phyloP scores from a whole-genome alignment of 2,888 invertebrate species.

The Oligia strigilis region DNA sequence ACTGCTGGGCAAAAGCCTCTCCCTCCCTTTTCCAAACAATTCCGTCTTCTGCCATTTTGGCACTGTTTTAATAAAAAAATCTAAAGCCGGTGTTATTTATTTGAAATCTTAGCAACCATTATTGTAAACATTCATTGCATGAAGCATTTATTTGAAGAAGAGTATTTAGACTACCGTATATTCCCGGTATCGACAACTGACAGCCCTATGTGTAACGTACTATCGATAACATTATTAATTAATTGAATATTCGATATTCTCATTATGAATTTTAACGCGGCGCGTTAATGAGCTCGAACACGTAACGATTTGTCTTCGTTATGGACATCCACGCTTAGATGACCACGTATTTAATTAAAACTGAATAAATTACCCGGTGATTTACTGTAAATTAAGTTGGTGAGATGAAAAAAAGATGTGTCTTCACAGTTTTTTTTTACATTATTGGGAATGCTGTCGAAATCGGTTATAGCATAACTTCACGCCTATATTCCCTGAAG shows the following conservation, averaged over 20 bases:
- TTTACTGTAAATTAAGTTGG: conserved; percentile 79
- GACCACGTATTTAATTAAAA: conserved; percentile 79
- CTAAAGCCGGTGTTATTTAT: background rate
- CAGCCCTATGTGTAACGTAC: conserved; percentile 64
- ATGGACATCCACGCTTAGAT: conserved; percentile 77
- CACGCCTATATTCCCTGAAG: background rate
- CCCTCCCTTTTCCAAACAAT: background rate
- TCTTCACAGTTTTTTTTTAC: conserved; percentile 45
- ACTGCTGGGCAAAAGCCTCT: background rate
- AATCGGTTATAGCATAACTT: conserved; percentile 31
- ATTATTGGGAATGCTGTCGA: conserved; percentile 36
- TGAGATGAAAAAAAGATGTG: conserved; percentile 58
- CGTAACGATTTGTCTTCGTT: conserved; percentile 86
- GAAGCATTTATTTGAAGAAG: no score
- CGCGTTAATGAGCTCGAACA: conserved; percentile 80
- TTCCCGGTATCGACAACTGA: conserved; percentile 9
- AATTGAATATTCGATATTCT: conserved; percentile 84
- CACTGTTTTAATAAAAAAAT: background rate
- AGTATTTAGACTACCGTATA: background rate
- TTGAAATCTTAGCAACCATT: background rate
- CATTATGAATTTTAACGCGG: conserved; percentile 88
- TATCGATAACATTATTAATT: conserved; percentile 84
- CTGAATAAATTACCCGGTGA: conserved; percentile 78
- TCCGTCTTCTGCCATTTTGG: background rate
- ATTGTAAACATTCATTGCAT: background rate